Conservation (phyloP, 2,113 vertebrate genomes). For the Eonycteris spelaea region DNA sequence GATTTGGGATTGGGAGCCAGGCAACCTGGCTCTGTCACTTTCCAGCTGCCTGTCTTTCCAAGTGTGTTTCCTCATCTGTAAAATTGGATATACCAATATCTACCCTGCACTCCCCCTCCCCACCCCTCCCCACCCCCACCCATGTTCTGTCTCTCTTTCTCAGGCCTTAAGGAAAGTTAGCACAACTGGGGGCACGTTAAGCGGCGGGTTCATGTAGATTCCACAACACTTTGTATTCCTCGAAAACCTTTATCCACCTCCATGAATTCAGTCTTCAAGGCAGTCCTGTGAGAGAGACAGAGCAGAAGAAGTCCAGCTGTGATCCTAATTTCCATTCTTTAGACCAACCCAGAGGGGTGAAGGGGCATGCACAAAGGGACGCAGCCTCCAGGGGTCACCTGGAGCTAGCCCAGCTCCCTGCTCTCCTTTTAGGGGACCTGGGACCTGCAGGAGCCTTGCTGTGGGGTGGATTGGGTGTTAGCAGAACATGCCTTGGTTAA, state of each 20-base stretch:
- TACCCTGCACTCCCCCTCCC: accelerated
- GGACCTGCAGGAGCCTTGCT: neutral
- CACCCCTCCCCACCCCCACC: neutral
- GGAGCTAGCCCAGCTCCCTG: neutral
- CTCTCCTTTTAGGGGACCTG: neutral
- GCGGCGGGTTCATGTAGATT: neutral
- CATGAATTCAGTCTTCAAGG: neutral
- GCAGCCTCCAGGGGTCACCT: neutral
- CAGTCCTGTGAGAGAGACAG: neutral
- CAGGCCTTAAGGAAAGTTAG: neutral
- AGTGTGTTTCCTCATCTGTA: neutral
- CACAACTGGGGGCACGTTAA: accelerated
- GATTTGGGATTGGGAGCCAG: neutral
- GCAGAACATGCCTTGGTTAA: neutral
- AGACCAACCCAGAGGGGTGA: accelerated
- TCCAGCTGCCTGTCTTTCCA: neutral
- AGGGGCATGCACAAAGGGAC: accelerated
- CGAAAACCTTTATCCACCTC: neutral
- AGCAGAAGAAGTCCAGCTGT: accelerated
- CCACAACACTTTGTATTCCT: neutral
- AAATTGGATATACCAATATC: neutral
- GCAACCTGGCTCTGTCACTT: neutral
- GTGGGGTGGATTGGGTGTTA: too few relatives aligned
- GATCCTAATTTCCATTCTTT: neutral
- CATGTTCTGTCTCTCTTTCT: neutral